Evolutionary conservation across 2,888 invertebrate genomes (phyloP).

Genomic region (Macroteleia sp.): DNA sequence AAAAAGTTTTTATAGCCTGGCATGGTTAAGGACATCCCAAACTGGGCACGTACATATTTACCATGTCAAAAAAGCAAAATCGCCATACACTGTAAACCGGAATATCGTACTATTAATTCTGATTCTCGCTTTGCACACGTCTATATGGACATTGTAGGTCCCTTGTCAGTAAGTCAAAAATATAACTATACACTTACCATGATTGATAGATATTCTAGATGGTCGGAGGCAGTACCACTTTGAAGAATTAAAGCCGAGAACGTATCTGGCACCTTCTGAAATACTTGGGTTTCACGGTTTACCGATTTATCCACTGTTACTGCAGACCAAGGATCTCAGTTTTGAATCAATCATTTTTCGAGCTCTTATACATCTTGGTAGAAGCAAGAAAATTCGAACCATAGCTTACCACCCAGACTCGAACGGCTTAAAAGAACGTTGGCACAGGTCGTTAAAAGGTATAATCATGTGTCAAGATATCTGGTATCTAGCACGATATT

Average conservation of each 20-base stretch:
- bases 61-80: neutral
- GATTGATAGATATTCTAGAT: slow-evolving; percentile 71
- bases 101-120: neutral
- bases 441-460: slow-evolving; percentile 71
- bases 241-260: slow-evolving; percentile 21
- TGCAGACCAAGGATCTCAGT: slow-evolving; percentile 78
- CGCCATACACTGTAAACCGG: neutral
- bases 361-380: slow-evolving; percentile 49
- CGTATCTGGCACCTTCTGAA: slow-evolving; percentile 67
- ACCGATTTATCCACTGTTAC: slow-evolving; percentile 72
- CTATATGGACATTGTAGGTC: slow-evolving; percentile 83
- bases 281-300: slow-evolving; percentile 81
- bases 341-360: slow-evolving; percentile 68
- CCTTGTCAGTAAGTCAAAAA: slow-evolving; percentile 73
- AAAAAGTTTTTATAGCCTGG: neutral
- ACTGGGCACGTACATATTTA: no score
- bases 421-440: slow-evolving; percentile 69
- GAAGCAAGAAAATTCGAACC: slow-evolving; percentile 38
- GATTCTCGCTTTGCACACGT: slow-evolving; percentile 77
- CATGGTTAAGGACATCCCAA: neutral
- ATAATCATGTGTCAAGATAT: slow-evolving; percentile 60
- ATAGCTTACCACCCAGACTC: slow-evolving; percentile 58
- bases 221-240: slow-evolving; percentile 47
- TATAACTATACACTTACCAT: slow-evolving; percentile 77
- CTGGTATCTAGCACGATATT: slow-evolving; percentile 45